phyloP scores from a whole-genome alignment of 2,888 invertebrate genomes.

The Rotaria socialis region DNA sequence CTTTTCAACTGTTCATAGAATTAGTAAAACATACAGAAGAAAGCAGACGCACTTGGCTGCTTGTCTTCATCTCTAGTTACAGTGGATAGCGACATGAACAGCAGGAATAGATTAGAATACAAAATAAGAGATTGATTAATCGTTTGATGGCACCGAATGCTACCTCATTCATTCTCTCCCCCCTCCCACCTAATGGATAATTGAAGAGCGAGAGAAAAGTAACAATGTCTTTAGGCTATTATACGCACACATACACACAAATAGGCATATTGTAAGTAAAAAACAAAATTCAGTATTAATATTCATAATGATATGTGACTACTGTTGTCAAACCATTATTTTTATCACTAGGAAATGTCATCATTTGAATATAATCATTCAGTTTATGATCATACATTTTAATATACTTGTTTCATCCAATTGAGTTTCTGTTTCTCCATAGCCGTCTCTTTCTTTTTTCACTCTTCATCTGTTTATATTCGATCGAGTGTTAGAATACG shows the following conservation, averaged over 20 bases:
- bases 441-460: neutral
- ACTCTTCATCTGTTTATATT: neutral
- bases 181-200: conserved; percentile 9
- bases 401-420: neutral
- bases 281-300: neutral
- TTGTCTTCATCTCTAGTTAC: neutral
- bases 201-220: neutral
- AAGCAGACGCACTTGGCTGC: neutral
- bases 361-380: neutral
- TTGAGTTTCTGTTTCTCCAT: neutral
- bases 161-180: neutral
- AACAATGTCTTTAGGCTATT: neutral
- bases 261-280: neutral
- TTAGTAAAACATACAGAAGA: neutral
- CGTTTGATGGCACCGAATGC: neutral
- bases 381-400: neutral
- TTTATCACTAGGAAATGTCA: neutral
- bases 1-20: neutral
- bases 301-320: neutral
- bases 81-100: conserved; percentile 9
- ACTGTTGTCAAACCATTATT: neutral
- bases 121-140: neutral
- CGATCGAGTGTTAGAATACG: neutral
- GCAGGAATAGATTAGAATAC: neutral
- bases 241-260: neutral